These are phyloP conservation scores for Oreamnos americanus DNA, from an alignment of 2,113 vertebrate species.

Conservation along the genomic window DNA sequence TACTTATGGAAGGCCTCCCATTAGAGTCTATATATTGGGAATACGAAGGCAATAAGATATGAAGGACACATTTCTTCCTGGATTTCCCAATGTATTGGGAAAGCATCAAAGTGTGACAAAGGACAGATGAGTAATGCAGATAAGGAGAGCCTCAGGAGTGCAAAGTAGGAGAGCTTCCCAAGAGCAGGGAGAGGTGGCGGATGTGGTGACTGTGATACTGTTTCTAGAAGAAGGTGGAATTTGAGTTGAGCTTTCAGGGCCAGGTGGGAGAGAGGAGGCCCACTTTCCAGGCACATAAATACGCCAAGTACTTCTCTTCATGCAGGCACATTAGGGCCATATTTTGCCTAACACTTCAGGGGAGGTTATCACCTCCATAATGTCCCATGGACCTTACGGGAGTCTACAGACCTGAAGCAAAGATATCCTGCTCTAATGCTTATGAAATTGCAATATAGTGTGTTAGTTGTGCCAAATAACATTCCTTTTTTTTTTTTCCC, in stretches of 20 bases:
- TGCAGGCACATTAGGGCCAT: background rate
- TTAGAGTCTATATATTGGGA: background rate
- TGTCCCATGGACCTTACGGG: background rate
- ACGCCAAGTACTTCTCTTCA: background rate
- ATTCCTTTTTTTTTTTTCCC: background rate
- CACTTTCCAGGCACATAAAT: background rate
- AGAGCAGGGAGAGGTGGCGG: rapidly evolving
- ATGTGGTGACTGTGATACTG: background rate
- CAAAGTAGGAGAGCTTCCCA: background rate
- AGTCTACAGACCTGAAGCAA: background rate
- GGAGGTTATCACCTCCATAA: background rate
- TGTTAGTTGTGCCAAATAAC: background rate
- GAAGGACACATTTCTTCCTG: background rate
- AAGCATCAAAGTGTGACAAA: background rate
- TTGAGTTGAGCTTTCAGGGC: background rate
- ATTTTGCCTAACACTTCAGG: background rate
- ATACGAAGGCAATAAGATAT: background rate
- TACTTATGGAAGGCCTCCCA: background rate
- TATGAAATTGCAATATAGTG: background rate
- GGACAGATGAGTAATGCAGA: background rate
- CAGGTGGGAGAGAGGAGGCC: background rate
- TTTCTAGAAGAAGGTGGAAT: background rate
- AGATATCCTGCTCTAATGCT: background rate
- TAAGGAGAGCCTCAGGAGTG: background rate
- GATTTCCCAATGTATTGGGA: background rate